Evolutionary conservation across 2,797 vertebrate genomes (phyloP).

Genomic region (Manis pentadactyla): DNA sequence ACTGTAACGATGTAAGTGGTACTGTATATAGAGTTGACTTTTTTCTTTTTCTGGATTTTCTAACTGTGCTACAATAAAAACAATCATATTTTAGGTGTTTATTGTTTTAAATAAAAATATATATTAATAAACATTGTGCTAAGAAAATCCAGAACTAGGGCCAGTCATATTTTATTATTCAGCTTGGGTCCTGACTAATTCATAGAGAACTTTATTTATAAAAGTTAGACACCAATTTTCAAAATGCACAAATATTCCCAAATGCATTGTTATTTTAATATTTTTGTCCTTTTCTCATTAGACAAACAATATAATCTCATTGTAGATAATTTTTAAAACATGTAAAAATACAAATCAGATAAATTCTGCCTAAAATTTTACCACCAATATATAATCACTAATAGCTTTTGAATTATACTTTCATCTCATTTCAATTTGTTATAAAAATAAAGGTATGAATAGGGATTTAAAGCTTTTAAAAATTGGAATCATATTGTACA

Average conservation of each 20-base stretch:
- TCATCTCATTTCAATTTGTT: neutral
- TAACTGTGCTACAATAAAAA: neutral
- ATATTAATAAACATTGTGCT: neutral
- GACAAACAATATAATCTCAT: neutral
- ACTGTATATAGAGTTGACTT: neutral
- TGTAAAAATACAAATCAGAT: neutral
- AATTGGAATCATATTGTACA: neutral
- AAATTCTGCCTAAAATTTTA: neutral
- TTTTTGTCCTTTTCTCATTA: neutral
- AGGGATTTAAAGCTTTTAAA: neutral
- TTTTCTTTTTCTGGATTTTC: neutral
- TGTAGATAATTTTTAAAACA: neutral
- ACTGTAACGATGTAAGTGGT: neutral
- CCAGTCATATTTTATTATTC: neutral
- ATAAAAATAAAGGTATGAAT: neutral
- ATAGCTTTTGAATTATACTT: neutral
- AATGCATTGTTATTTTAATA: neutral
- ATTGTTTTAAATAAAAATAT: neutral
- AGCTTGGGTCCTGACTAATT: neutral
- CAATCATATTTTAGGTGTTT: neutral
- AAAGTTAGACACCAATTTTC: neutral
- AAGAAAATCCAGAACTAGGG: neutral
- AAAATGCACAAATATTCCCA: neutral
- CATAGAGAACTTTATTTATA: neutral
- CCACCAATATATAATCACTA: neutral